A percentile compares a stretch with the other conserved stretches of the same genome.
Evolutionary conservation across 2,888 invertebrate species (phyloP).

Genomic region (Lissonota sp.): DNA sequence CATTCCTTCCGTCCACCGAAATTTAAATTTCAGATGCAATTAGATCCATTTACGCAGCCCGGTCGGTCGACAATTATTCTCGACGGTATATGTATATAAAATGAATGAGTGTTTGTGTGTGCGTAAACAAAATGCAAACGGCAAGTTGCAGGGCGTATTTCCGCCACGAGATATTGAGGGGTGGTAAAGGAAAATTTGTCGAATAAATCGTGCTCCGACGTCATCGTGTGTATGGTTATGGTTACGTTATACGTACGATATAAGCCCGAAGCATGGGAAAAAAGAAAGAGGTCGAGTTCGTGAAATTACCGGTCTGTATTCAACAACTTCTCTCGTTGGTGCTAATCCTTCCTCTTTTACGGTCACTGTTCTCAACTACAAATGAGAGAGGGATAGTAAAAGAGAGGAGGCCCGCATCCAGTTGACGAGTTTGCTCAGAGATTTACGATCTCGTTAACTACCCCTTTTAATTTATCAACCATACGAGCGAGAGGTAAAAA

Average conservation of each 20-base stretch:
- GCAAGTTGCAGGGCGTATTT: slow-evolving; percentile 20
- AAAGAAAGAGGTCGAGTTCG: slow-evolving; percentile 56
- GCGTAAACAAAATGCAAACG: too few relatives aligned
- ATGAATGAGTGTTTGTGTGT: slow-evolving; percentile 9
- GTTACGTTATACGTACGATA: slow-evolving; percentile 24
- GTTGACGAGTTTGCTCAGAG: slow-evolving; percentile 36
- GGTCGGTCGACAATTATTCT: slow-evolving; percentile 71
- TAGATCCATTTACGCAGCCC: slow-evolving; percentile 80
- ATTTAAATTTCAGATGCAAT: slow-evolving; percentile 82
- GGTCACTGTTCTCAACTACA: slow-evolving; percentile 32
- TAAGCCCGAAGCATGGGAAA: not conserved
- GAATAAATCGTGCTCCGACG: slow-evolving; percentile 74
- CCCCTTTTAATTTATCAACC: slow-evolving; percentile 5
- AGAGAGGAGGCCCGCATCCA: slow-evolving; percentile 1
- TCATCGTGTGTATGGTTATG: slow-evolving; percentile 11
- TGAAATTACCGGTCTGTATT: slow-evolving; percentile 56
- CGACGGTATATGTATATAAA: slow-evolving; percentile 54
- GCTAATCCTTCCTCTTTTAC: slow-evolving; percentile 24
- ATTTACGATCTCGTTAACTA: slow-evolving; percentile 77
- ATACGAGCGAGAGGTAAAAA: too few relatives aligned
- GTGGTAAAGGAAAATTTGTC: slow-evolving; percentile 66
- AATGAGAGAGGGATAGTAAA: not conserved
- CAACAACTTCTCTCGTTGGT: slow-evolving; percentile 55
- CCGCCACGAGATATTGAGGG: slow-evolving; percentile 13
- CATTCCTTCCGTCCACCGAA: slow-evolving; percentile 56